phyloP scores from a whole-genome alignment of 2,888 invertebrate species.

The Venusia cambrica region DNA sequence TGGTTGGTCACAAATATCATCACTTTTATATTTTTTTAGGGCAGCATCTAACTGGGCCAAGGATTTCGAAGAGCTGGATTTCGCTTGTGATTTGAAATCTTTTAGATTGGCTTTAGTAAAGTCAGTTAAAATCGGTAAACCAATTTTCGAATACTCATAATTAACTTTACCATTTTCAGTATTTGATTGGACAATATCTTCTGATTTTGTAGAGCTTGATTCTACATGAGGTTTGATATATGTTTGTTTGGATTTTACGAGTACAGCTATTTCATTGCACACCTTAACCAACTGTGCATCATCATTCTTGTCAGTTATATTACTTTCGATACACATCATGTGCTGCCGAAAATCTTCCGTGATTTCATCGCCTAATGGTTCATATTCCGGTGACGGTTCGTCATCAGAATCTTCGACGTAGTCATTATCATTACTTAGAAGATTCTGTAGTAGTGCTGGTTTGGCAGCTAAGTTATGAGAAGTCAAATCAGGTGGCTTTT shows the following conservation, averaged over 20 bases:
- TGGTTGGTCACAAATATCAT: too few species aligned
- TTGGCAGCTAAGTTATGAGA: constrained; percentile 9
- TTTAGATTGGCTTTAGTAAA: too few species aligned
- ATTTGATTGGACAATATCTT: too few species aligned
- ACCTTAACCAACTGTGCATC: constrained; percentile 29
- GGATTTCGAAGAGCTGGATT: too few species aligned
- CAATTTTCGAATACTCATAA: too few species aligned
- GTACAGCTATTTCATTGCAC: constrained; percentile 25
- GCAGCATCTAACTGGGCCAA: too few species aligned
- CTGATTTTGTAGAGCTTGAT: not conserved
- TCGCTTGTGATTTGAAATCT: too few species aligned
- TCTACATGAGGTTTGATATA: constrained; percentile 10
- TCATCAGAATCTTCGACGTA: constrained; percentile 31
- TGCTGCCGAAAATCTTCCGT: constrained; percentile 32
- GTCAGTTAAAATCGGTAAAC: too few species aligned
- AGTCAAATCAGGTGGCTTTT: constrained; percentile 17
- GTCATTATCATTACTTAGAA: constrained; percentile 8
- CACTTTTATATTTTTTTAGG: too few species aligned
- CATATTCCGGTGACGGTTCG: constrained; percentile 33
- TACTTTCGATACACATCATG: constrained; percentile 28
- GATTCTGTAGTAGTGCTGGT: constrained; percentile 5
- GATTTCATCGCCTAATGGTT: constrained; percentile 29
- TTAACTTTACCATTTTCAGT: too few species aligned
- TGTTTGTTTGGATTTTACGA: constrained; percentile 22
- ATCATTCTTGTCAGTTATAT: constrained; percentile 28